These are phyloP conservation scores for Muricea muricata DNA, from an alignment of 92 coral and sea anemone species.

Conservation along the genomic window DNA sequence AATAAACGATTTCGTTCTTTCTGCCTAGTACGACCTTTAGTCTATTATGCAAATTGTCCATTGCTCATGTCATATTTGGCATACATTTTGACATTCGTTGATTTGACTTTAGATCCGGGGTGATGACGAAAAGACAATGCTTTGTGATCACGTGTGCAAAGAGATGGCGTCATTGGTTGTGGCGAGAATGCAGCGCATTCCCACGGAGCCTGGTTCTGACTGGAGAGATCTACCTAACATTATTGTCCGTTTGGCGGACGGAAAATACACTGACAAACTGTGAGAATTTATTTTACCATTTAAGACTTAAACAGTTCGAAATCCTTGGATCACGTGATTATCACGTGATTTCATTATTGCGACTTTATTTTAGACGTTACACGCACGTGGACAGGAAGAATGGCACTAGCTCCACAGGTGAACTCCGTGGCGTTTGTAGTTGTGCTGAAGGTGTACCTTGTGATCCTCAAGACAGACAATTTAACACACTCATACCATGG, in stretches of 20 bases:
- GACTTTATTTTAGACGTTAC: conserved; percentile 44
- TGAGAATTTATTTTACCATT: conserved; percentile 49
- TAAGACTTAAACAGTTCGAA: neutral
- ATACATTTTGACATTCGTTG: no score
- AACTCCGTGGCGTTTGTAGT: conserved; percentile 91
- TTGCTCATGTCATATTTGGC: neutral
- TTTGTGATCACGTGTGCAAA: conserved; percentile 95
- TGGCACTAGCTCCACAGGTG: conserved; percentile 76
- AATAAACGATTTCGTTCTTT: no score
- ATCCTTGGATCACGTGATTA: no score
- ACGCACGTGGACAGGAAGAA: conserved; percentile 92
- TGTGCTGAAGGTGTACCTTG: conserved; percentile 95
- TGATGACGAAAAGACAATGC: conserved; percentile 80
- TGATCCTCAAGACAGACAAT: conserved; percentile 96
- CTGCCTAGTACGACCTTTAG: no score
- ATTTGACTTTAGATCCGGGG: conserved; percentile 93
- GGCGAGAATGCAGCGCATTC: conserved; percentile 92
- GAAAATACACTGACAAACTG: conserved; percentile 77
- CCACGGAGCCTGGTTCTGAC: conserved; percentile 94
- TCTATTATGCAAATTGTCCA: no score
- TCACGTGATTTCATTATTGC: no score
- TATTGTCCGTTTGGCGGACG: conserved; percentile 76
- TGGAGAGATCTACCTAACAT: conserved; percentile 97
- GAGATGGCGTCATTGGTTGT: conserved; percentile 94
- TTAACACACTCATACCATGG: conserved; percentile 94